Conservation (phyloP, 2,797 vertebrate genomes). For the Enteromius trimaculatus region DNA sequence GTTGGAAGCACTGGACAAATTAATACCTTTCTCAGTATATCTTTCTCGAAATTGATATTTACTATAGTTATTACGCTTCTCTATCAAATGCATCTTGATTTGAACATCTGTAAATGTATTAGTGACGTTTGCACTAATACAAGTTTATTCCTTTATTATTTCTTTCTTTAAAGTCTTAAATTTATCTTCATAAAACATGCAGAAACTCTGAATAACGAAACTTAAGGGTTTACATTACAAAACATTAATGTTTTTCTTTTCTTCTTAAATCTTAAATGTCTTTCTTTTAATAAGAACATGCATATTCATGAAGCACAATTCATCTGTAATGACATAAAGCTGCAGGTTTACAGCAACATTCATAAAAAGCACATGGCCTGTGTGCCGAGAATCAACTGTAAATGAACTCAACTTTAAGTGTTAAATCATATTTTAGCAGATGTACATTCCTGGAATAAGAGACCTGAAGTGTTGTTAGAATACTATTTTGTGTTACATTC, state of each 20-base stretch:
- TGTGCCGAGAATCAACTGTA: not conserved
- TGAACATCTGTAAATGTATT: not conserved
- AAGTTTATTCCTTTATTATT: not conserved
- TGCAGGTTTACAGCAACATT: conserved; percentile 10
- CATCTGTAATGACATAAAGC: not conserved
- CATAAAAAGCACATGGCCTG: not conserved
- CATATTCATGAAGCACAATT: conserved; percentile 18
- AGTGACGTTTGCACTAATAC: not conserved
- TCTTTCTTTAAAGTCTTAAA: not conserved
- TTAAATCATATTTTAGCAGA: conserved; percentile 1
- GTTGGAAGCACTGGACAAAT: not conserved
- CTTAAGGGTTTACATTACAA: too few species aligned
- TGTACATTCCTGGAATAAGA: conserved; percentile 20
- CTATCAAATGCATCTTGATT: not conserved
- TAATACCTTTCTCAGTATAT: not conserved
- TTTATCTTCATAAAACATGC: not conserved
- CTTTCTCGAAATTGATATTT: not conserved
- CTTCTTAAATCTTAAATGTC: too few species aligned
- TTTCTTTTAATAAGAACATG: not conserved
- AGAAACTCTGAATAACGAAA: not conserved
- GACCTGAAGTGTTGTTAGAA: not conserved
- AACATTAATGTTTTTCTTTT: too few species aligned
- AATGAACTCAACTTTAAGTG: not conserved
- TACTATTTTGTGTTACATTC: not conserved
- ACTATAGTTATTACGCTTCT: not conserved